Base-by-base conservation (phyloP, 1,140 invertebrate genomes). In the Luehdorfia chinensis region DNA sequence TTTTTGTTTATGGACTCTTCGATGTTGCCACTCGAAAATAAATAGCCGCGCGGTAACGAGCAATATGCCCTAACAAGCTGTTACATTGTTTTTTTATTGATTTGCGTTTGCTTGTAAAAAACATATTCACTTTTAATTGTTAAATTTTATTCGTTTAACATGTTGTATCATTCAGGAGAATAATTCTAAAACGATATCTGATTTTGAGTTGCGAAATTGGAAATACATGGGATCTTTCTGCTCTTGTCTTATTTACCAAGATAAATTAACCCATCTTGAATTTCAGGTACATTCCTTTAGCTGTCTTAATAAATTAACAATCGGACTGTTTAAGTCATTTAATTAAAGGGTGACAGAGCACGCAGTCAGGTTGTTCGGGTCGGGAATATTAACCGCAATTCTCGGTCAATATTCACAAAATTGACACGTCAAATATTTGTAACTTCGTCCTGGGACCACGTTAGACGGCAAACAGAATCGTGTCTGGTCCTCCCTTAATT, bases 381-480 rank as follows among this genome's bases (percentile, higher is more conserved):
- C 70, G 70, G 70, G 75, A 80, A 80, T 86, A 84, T 86, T 84
- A 84, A 86, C 83, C 83, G 72, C 79, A 84, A 86, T 80, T 77
- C 79, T 83, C 77, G 65, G 83, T 84, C 83, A 86, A 86, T 80
- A 86, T 86, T 84, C 76, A 75, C 76, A 79, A 83, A 86, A 86
- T 86, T 84, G 83, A 86, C 83, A 86, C 79, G 79, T 86, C 79
- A 86, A 86, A 86, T 86, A 86, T 86, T 86, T 86, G 83, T 80
- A 79, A 79, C 78, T 86, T 83, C 76, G 79, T 79, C 79, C 78
- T 80, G 79, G 75, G 83, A 86, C 78, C 75, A 83, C 79, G 79
- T 79, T 83, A 84, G 76, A 81, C 69, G 64, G 79, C 83, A 86
- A 86, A 86, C 76, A 84, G 76, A 83, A 75, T 77, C 78, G 83